phyloP scores from a whole-genome alignment of 2,888 invertebrate species.

The Hedya salicella region DNA sequence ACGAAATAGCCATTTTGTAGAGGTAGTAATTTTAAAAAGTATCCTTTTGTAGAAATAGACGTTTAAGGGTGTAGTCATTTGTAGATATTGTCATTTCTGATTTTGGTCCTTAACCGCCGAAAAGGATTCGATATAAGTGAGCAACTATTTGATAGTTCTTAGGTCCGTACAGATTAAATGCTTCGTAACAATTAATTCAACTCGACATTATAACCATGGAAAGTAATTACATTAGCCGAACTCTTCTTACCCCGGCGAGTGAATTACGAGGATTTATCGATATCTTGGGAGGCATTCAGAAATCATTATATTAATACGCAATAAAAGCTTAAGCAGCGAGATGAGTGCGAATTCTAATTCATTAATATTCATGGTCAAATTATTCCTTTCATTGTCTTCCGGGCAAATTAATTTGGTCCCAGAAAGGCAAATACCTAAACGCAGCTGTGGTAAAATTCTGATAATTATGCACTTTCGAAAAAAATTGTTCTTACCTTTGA shows the following conservation, averaged over 20 bases:
- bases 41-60: too few relatives aligned
- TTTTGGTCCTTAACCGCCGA: too few relatives aligned
- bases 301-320: conserved; percentile 73
- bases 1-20: too few relatives aligned
- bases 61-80: too few relatives aligned
- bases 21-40: too few relatives aligned
- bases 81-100: too few relatives aligned
- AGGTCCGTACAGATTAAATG: neutral
- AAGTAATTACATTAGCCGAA: conserved; percentile 35
- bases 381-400: conserved; percentile 76
- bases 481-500: neutral
- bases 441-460: conserved; percentile 60
- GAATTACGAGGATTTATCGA: conserved; percentile 62
- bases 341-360: conserved; percentile 72
- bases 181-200: neutral
- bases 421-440: conserved; percentile 63
- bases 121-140: too few relatives aligned
- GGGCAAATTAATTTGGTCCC: conserved; percentile 68
- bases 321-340: conserved; percentile 67
- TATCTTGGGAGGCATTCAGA: conserved; percentile 57
- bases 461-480: conserved; percentile 54
- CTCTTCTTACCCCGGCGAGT: conserved; percentile 46
- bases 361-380: conserved; percentile 81
- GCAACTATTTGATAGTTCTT: neutral
- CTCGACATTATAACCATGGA: conserved; percentile 33